Evolutionary conservation across 2,888 invertebrate species (phyloP).

Genomic region (Anthophora plumipes): DNA sequence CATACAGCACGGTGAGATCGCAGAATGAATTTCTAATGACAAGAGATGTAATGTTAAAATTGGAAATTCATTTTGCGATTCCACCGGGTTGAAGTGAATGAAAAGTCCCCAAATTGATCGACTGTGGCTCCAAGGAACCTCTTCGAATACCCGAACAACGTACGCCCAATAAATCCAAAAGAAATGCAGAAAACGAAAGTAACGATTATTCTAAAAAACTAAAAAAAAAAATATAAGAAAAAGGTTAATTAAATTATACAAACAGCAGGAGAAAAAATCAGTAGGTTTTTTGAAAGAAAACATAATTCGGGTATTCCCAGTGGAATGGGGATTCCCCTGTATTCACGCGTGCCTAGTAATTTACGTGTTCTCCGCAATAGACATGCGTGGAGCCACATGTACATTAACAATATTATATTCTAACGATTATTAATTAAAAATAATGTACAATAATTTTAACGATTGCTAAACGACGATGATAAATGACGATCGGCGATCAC

Average conservation of each 20-base stretch:
- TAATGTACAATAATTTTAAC: slow-evolving; percentile 82
- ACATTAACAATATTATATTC: slow-evolving; percentile 81
- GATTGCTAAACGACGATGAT: slow-evolving; percentile 68
- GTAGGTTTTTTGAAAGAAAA: neutral
- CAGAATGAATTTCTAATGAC: neutral
- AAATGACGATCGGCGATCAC: slow-evolving; percentile 9
- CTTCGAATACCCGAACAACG: neutral
- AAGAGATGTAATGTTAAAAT: neutral
- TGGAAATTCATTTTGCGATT: slow-evolving; percentile 1
- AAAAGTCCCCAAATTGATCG: slow-evolving; percentile 23
- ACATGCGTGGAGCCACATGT: slow-evolving; percentile 71
- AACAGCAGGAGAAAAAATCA: neutral
- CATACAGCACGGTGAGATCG: neutral
- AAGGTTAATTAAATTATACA: neutral
- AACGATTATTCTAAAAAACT: neutral
- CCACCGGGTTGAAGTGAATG: no score
- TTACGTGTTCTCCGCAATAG: slow-evolving; percentile 50
- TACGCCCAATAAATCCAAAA: neutral
- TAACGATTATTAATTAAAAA: slow-evolving; percentile 80
- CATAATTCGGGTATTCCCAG: slow-evolving; percentile 18
- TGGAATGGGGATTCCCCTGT: neutral
- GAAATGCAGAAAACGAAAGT: neutral
- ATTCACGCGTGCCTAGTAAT: slow-evolving; percentile 45
- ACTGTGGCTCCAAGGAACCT: slow-evolving; percentile 22
- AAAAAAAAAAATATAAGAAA: neutral